Evolutionary conservation across 2,797 vertebrate genomes (phyloP).

Genomic region (Eleutherodactylus coqui): DNA sequence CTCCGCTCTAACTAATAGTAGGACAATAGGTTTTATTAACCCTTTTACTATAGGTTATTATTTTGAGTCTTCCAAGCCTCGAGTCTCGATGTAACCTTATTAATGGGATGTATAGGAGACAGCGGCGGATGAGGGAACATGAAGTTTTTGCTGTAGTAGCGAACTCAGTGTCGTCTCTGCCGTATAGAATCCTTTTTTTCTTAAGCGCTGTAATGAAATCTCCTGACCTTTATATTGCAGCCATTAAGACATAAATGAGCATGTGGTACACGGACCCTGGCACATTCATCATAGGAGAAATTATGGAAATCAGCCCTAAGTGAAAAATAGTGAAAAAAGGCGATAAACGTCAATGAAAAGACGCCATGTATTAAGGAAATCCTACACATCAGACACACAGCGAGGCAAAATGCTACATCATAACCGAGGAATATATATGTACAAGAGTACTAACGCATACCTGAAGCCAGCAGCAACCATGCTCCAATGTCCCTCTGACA

Average conservation of each 20-base stretch:
- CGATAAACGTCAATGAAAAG: not conserved
- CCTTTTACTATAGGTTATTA: not conserved
- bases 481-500: too few species aligned
- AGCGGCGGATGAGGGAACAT: not conserved
- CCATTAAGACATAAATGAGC: slow-evolving; percentile 37
- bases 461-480: too few species aligned
- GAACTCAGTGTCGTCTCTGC: not conserved
- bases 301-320: slow-evolving; percentile 17
- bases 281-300: slow-evolving; percentile 17
- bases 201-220: slow-evolving; percentile 22
- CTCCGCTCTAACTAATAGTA: not conserved
- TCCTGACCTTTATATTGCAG: slow-evolving; percentile 38
- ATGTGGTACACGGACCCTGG: not conserved
- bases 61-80: not conserved
- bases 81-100: slow-evolving; percentile 1
- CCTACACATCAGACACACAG: not conserved
- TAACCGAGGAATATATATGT: not conserved
- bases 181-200: not conserved
- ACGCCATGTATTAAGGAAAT: not conserved
- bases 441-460: too few species aligned
- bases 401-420: not conserved
- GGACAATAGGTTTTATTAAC: not conserved
- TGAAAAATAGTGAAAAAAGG: not conserved
- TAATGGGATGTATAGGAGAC: not conserved
- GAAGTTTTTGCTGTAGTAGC: not conserved